Evolutionary conservation across 2,113 vertebrate genomes (phyloP).

Genomic region (Chrysemys picta): DNA sequence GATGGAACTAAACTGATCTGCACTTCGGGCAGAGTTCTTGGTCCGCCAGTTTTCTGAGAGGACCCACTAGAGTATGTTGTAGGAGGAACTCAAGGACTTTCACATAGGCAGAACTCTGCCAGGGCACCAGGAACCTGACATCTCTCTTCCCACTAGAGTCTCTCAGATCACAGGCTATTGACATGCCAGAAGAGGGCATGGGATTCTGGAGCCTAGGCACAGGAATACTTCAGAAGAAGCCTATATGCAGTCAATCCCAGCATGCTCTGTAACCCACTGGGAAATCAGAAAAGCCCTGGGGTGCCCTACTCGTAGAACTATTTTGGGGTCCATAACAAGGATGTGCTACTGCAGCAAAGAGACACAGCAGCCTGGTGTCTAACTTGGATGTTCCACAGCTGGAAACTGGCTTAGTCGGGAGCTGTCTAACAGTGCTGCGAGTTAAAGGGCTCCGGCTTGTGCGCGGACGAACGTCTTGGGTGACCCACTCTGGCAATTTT

Average conservation of each 20-base stretch:
- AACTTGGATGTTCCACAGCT: background rate
- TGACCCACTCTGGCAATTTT: background rate
- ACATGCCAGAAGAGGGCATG: background rate
- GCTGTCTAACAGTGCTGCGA: background rate
- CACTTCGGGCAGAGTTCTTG: background rate
- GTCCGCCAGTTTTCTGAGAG: background rate
- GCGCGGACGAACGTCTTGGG: background rate
- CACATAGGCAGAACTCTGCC: background rate
- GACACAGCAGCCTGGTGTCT: background rate
- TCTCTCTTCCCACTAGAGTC: background rate
- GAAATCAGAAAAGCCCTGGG: background rate
- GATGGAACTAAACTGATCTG: background rate
- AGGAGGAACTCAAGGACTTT: background rate
- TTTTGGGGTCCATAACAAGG: background rate
- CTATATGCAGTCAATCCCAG: fast-evolving
- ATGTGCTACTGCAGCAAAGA: background rate
- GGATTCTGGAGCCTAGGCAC: background rate
- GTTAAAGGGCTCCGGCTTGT: background rate
- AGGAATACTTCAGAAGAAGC: background rate
- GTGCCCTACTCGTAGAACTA: background rate
- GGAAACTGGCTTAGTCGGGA: background rate
- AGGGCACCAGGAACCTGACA: background rate
- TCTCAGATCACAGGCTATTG: background rate
- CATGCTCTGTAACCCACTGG: background rate
- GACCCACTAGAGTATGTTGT: background rate